Evolutionary conservation across 2,113 vertebrate species (phyloP), one percentile per base, ranked within the genome.

Genomic region (Gopherus flavomarginatus): DNA sequence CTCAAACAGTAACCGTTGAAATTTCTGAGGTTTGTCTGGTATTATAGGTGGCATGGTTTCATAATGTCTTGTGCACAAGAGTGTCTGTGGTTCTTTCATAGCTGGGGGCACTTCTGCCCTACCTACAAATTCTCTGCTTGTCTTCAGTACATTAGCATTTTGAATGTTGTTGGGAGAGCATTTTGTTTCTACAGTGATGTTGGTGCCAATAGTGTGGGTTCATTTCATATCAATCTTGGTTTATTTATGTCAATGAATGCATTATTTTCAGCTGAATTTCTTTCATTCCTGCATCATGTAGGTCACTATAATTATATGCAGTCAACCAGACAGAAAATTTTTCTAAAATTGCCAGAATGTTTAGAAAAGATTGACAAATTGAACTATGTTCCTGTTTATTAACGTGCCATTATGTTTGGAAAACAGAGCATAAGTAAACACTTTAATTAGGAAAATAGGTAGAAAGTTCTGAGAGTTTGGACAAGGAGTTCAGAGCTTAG

Each of bases 111-210:
- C 19, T 94, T 91, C 90, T 78, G 52, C 44, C 69, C 83, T 83
- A 5, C 89, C 94, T 69, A 27, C 52, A 89, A 91, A 78, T 38
- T 88, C 96, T 57, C 26, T 75, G 21, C 42, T 38, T 95, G 49
- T 93, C 65, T 89, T 81, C 90, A 88, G 82, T 0, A 88, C 77
- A 90, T 91, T 44, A 89, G 54, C 81, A 86, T 97, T 96, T 96
- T 75, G 85, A 95, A 81, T 92, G 95, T 92, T 94, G 79, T 79
- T 83, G 88, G 77, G 38, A 93, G 87, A 90, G 83, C 78, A 38
- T 96, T 75, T 78, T 54, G 96, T 91, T 96, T 95, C 88, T 96
- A 95, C 94, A 97, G 88, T 29, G 81, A 94, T 89, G 69, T 59
- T 87, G 84, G 80, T 89, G 96, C n/a, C 22, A 83, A 42, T 11